Base-by-base conservation (phyloP, 2,888 invertebrate species). In the Folsomia candida region DNA sequence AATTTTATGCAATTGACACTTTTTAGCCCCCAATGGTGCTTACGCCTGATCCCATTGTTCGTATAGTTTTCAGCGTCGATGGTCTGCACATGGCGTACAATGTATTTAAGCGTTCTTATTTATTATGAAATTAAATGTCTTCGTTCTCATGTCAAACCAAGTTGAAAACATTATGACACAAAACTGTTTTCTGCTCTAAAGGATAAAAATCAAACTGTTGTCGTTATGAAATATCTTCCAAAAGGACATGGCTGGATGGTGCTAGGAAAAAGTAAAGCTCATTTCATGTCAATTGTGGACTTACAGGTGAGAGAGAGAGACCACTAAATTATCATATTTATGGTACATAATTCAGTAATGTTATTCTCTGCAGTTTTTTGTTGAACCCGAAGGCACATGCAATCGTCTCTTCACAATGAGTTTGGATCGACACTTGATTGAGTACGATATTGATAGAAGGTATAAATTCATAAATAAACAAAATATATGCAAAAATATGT, bases 241-340 rank as follows among this genome's bases (percentile, higher is more conserved):
- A 74, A 74, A 64, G 69, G 69, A 28, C 59, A 64, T n/a, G 29
- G 60, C 0, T 90, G 89, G 89, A 74, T 77, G 0, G 86, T 86
- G 73, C 71, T 87, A 26, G 90, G 88, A 14, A 89, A 89, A 81
- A 86, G 87, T 74, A 84, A 87, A 61, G 85, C 88, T 0, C 90
- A 90, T 81, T 87, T 86, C 78, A 86, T 86, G 72, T 83, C 85
- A 0, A 85, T 90, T 51, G 84, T 83, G 0, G 84, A 87, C 28
- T 81, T 89, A 1, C n/a, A n/a, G n/a, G n/a, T n/a, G n/a, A n/a
- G n/a, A n/a, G n/a, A n/a, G n/a, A n/a, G n/a, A n/a, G n/a, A n/a
- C n/a, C n/a, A n/a, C n/a, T n/a, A n/a, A n/a, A n/a, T n/a, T n/a
- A n/a, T n/a, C n/a, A n/a, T n/a, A n/a, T n/a, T n/a, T n/a, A n/a